These are phyloP conservation scores for Morpho achilles DNA, from an alignment of 2,888 invertebrate genomes.

Conservation along the genomic window DNA sequence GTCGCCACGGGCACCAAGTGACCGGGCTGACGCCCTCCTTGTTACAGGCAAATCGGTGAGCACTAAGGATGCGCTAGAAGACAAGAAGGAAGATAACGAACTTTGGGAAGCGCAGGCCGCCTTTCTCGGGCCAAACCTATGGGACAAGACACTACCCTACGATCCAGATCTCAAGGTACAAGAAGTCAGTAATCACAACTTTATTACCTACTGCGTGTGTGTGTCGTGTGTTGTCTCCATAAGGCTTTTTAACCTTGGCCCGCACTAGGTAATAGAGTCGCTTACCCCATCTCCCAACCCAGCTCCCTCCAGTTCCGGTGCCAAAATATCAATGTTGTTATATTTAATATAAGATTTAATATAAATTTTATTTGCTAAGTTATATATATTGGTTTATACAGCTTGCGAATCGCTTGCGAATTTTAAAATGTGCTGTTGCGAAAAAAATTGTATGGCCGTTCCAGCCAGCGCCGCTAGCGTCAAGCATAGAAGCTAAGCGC, in stretches of 20 bases:
- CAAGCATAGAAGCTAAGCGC: conserved; percentile 30
- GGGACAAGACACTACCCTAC: conserved; percentile 96
- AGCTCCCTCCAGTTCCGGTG: conserved; percentile 2
- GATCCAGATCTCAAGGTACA: conserved; percentile 97
- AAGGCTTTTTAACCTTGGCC: conserved; percentile 41
- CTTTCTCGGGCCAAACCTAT: conserved; percentile 96
- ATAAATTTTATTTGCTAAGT: background rate
- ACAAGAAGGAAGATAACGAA: conserved; percentile 90
- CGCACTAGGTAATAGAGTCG: conserved; percentile 68
- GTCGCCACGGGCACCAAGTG: conserved; percentile 44
- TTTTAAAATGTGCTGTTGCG: conserved; percentile 17
- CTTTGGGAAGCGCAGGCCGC: conserved; percentile 97
- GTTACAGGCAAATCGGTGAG: conserved; percentile 82
- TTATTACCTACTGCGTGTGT: conserved; percentile 67
- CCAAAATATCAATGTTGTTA: conserved; percentile 12
- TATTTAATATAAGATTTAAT: background rate
- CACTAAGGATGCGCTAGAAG: conserved; percentile 81
- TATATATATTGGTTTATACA: background rate
- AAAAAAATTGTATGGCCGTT: conserved; percentile 11
- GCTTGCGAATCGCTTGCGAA: conserved; percentile 20
- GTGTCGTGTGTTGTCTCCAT: conserved; percentile 51
- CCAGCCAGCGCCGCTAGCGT: conserved; percentile 10
- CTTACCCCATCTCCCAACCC: conserved; percentile 25
- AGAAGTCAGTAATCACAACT: conserved; percentile 80
- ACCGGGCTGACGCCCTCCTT: conserved; percentile 56